Percentiles rank a stretch among this genome's conserved stretches.
Evolutionary conservation across 2,113 vertebrate genomes (phyloP).

Genomic region (Rhinopithecus roxellana): DNA sequence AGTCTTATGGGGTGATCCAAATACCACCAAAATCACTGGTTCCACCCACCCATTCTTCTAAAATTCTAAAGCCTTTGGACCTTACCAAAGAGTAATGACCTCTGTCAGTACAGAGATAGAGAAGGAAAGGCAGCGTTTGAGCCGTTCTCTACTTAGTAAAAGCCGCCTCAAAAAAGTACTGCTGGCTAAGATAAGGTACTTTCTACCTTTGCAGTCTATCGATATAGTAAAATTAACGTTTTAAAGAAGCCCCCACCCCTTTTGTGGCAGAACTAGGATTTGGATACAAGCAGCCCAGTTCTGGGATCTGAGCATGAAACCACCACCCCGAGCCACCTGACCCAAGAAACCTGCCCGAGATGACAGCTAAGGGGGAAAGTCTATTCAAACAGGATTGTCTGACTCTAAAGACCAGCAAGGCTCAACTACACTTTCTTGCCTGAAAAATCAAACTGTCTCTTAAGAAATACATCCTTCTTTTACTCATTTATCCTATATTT

Average conservation of each 20-base stretch:
- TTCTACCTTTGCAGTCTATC: neutral
- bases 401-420: neutral
- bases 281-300: neutral
- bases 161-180: neutral
- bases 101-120: accelerated
- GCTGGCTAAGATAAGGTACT: neutral
- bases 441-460: neutral
- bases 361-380: neutral
- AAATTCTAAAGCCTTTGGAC: neutral
- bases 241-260: neutral
- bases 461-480: neutral
- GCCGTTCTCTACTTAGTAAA: neutral
- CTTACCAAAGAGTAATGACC: neutral
- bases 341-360: accelerated
- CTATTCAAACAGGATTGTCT: neutral
- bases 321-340: neutral
- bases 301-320: neutral
- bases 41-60: neutral
- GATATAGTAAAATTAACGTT: accelerated
- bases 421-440: neutral
- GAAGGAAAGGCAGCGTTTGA: neutral
- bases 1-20: neutral
- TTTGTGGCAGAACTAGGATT: neutral
- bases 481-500: neutral
- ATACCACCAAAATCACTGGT: neutral